Evolutionary conservation across 1,140 invertebrate genomes (phyloP), one percentile per base, ranked within the genome.

Genomic region (Coelopa frigida): DNA sequence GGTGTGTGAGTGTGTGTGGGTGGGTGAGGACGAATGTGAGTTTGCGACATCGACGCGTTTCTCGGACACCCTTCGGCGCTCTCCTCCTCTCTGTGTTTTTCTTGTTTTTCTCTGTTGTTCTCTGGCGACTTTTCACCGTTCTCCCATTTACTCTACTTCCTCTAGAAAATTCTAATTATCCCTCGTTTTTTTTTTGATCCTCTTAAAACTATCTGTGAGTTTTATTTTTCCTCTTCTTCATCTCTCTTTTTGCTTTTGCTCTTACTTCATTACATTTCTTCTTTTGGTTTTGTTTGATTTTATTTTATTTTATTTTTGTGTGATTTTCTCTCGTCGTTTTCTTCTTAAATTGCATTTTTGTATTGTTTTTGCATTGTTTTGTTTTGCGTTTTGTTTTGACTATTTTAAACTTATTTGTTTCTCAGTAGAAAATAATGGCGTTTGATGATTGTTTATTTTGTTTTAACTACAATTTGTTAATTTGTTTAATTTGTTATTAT

Each of bases 381-480:
- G 14, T 29, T 29, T 29, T 29, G 8, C 14, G 14, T 29, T 29
- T 29, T 29, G 8, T 29, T 29, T 29, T 29, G 8, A 10, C 14
- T 14, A 29, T 10, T 29, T 29, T 35, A 44, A 44, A 33, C 45
- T 40, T n/a, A n/a, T 27, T 47, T 22, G 31, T 6, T 18, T 39
- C 22, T n/a, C 33, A 17, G 23, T 47, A 18, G 23, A 38, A 31
- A 39, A 14, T 40, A 14, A 21, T 35, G 17, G 27, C 27, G 35
- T 22, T 31, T 49, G 42, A n/a, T 37, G 24, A 44, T 20, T 49
- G 17, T 44, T 23, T 37, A 24, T 39, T 44, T 26, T n/a, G 17
- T 11, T 8, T 45, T 24, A 22, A 26, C 24, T 38, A 46, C 15
- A 23, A n/a, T 38, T 24, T 11, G 24, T 38, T 35, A 21, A 18